Conservation (phyloP, 2,113 vertebrate genomes). For the Lepus timidus region DNA sequence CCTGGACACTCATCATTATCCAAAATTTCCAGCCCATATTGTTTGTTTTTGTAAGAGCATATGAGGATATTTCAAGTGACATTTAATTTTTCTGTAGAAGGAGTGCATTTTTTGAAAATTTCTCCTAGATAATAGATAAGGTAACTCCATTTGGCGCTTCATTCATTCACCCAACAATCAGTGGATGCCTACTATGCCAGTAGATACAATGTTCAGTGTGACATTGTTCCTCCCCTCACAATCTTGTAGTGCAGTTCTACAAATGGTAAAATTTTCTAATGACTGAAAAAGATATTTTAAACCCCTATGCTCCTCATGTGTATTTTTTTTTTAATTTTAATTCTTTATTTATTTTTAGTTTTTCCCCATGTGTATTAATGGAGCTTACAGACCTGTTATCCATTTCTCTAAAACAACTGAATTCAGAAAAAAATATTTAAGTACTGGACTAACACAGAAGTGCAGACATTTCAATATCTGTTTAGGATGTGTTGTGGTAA, state of each 20-base stretch:
- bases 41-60: neutral
- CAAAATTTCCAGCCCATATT: conserved; percentile 43
- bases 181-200: neutral
- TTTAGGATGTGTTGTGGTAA: neutral
- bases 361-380: neutral
- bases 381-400: neutral
- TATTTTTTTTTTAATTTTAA: neutral
- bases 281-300: conserved; percentile 42
- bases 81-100: conserved; percentile 48
- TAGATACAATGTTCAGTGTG: neutral
- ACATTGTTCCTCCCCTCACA: neutral
- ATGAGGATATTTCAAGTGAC: conserved; percentile 14
- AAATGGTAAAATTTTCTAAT: neutral
- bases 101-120: conserved; percentile 33
- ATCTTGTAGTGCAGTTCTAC: neutral
- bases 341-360: too few relatives aligned
- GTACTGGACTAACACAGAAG: neutral
- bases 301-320: neutral
- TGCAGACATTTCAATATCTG: neutral
- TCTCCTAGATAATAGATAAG: conserved; percentile 34
- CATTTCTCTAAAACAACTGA: conserved; percentile 30
- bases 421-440: neutral
- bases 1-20: neutral
- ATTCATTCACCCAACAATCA: conserved; percentile 35
- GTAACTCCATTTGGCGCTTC: conserved; percentile 5